A percentile compares a stretch with the other conserved stretches of the same genome.
These are phyloP conservation scores for Wiebesia pumilae DNA, from an alignment of 1,140 invertebrate species.

Conservation along the genomic window DNA sequence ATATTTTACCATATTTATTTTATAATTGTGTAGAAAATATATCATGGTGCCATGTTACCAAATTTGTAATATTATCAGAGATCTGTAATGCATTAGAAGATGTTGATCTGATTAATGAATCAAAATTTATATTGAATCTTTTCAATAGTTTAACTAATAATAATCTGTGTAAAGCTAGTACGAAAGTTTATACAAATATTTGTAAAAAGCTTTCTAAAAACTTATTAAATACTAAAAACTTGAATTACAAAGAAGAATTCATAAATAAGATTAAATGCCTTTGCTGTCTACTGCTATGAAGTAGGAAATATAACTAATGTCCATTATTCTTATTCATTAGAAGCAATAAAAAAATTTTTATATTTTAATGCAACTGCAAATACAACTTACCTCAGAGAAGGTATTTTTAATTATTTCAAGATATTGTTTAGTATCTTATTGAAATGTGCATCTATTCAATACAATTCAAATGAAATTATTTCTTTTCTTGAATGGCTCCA, in stretches of 20 bases:
- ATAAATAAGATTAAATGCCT: conserved; percentile 63
- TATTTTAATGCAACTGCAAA: conserved; percentile 61
- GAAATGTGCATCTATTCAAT: conserved; percentile 51
- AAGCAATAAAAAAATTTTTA: conserved; percentile 58
- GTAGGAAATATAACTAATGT: conserved; percentile 24
- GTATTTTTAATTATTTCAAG: conserved; percentile 62
- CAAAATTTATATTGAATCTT: conserved; percentile 57
- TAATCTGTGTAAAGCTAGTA: conserved; percentile 60
- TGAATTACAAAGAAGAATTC: conserved; percentile 56
- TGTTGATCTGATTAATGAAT: conserved; percentile 51
- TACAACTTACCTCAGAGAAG: conserved; percentile 59
- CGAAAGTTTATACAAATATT: conserved; percentile 62
- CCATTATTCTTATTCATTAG: conserved; percentile 48
- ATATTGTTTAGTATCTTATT: conserved; percentile 59
- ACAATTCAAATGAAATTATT: conserved; percentile 36
- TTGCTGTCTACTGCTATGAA: conserved; percentile 59
- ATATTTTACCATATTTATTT: conserved; percentile 59
- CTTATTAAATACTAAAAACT: conserved; percentile 58
- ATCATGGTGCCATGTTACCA: conserved; percentile 66
- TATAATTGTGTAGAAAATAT: conserved; percentile 57
- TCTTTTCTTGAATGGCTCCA: conserved; percentile 75
- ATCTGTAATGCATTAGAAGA: conserved; percentile 57
- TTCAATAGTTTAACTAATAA: conserved; percentile 59
- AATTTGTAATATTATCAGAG: conserved; percentile 66
- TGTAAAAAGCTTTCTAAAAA: conserved; percentile 57